Percentiles rank a stretch among this genome's conserved stretches.
Evolutionary conservation across 2,113 vertebrate genomes (phyloP).

Genomic region (Promerops cafer): DNA sequence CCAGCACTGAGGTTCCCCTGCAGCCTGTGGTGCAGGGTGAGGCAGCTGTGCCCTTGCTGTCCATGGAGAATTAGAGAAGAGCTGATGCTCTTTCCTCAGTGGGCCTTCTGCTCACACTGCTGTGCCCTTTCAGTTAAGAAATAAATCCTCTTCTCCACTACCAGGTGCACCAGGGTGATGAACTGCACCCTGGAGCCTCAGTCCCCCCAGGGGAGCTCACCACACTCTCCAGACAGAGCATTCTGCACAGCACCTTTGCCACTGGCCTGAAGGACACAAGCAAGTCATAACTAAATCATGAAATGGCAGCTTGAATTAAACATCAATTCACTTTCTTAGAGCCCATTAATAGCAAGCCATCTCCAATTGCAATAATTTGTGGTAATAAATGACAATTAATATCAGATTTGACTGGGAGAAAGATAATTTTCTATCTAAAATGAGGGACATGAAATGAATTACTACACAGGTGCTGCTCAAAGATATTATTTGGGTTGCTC

Average conservation of each 20-base stretch:
- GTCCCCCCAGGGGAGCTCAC: neutral
- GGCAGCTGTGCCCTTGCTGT: neutral
- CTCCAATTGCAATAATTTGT: conserved; percentile 3
- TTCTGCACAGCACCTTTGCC: neutral
- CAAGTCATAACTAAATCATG: neutral
- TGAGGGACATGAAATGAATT: neutral
- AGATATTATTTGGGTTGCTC: neutral
- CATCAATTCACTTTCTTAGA: neutral
- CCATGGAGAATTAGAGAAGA: neutral
- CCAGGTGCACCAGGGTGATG: neutral
- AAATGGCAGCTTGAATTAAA: neutral
- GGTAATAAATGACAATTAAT: conserved; percentile 7
- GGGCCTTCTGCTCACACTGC: neutral
- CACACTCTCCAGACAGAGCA: neutral
- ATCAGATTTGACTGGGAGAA: conserved; percentile 1
- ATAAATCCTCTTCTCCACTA: neutral
- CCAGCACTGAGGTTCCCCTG: neutral
- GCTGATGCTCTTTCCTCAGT: neutral
- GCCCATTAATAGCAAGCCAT: neutral
- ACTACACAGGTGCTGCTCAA: neutral
- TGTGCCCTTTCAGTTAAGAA: neutral
- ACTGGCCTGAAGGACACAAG: neutral
- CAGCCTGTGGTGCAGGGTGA: neutral
- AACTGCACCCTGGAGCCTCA: neutral
- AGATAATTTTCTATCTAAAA: neutral